phyloP scores from a whole-genome alignment of 1,140 invertebrate species.

The Ylistrum balloti region DNA sequence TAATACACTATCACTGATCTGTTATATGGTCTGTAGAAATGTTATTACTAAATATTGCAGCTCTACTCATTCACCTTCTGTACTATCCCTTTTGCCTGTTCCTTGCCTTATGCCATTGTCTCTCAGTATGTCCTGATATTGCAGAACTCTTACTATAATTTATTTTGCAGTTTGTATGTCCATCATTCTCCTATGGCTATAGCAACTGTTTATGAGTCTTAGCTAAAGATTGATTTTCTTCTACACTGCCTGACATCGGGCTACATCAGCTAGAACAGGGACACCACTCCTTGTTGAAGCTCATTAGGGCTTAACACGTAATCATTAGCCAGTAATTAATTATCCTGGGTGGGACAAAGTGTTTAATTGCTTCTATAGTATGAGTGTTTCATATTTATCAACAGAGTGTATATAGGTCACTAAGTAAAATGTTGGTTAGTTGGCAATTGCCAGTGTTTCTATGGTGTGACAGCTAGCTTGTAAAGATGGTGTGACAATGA shows the following conservation, averaged over 20 bases:
- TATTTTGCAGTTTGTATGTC: no score
- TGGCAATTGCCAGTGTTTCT: not conserved
- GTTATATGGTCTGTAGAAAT: no score
- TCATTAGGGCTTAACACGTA: not conserved
- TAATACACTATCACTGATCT: no score
- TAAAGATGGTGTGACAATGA: no score
- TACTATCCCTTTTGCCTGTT: no score
- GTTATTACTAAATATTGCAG: no score
- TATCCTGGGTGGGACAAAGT: not conserved
- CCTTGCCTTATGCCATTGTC: no score
- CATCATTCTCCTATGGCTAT: no score
- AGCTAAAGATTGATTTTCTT: not conserved
- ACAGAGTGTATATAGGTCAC: not conserved
- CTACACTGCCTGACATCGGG: not conserved
- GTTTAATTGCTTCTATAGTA: not conserved
- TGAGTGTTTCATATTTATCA: not conserved
- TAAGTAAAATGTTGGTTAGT: not conserved
- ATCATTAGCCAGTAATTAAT: constrained; percentile 24
- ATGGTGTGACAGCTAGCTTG: no score
- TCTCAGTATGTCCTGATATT: no score
- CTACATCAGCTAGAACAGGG: not conserved
- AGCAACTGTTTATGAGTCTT: not conserved
- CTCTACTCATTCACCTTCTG: no score
- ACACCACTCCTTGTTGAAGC: not conserved
- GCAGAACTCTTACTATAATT: no score